Evolutionary conservation across 2,113 vertebrate species (phyloP).

Genomic region (Antigone vipio): DNA sequence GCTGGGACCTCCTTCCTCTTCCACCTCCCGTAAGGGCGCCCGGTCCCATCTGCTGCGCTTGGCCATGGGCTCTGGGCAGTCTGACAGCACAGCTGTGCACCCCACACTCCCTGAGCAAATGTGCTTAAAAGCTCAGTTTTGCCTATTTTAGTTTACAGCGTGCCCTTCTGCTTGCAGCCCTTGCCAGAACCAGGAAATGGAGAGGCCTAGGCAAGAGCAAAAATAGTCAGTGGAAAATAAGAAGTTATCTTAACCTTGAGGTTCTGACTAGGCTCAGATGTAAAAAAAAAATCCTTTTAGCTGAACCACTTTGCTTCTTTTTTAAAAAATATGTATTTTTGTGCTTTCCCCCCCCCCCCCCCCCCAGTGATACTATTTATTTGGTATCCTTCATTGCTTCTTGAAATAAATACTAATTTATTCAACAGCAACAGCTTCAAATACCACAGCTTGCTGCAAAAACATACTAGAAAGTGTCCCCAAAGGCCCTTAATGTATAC

Average conservation of each 20-base stretch:
- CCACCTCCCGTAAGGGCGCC: neutral
- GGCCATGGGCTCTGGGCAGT: neutral
- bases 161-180: slow-evolving; percentile 26
- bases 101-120: neutral
- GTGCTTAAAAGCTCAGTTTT: slow-evolving; percentile 24
- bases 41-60: slow-evolving; percentile 37
- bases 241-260: neutral
- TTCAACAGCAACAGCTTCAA: slow-evolving; percentile 33
- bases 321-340: neutral
- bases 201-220: neutral
- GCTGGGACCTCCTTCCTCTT: neutral
- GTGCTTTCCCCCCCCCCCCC: neutral
- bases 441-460: neutral
- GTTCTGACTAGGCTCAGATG: neutral
- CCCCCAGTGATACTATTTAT: neutral
- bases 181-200: slow-evolving; percentile 2
- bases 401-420: slow-evolving; percentile 44
- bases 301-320: neutral
- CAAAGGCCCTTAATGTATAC: slow-evolving; percentile 8
- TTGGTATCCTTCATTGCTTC: slow-evolving; percentile 16
- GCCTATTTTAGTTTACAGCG: neutral
- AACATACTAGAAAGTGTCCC: neutral
- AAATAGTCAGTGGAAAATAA: neutral
- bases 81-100: slow-evolving; percentile 49
- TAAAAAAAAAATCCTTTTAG: neutral